Percentiles rank a stretch among this genome's conserved stretches.
These are phyloP conservation scores for Scyliorhinus canicula DNA, from an alignment of 2,797 vertebrate species.

Conservation along the genomic window DNA sequence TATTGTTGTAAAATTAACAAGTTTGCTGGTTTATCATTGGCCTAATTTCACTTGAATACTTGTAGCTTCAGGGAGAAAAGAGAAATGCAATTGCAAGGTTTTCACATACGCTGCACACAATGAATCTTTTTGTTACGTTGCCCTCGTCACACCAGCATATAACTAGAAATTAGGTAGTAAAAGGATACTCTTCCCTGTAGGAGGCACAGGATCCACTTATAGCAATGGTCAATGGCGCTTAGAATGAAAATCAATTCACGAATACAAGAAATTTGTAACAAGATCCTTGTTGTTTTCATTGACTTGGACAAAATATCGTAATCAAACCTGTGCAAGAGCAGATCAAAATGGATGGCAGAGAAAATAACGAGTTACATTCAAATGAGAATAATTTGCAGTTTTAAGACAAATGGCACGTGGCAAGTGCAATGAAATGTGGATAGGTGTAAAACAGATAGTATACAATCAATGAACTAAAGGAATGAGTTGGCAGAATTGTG, in stretches of 20 bases:
- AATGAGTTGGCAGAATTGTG: too few relatives aligned
- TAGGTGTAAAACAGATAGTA: neutral
- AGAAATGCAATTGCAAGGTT: neutral
- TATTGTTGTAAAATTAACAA: neutral
- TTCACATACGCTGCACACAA: neutral
- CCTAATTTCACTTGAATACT: neutral
- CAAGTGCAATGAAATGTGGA: neutral
- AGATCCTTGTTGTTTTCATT: neutral
- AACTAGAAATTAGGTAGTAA: neutral
- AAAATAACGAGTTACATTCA: neutral
- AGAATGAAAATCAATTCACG: neutral
- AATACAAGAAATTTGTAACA: neutral
- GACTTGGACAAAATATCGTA: neutral
- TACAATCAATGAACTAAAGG: neutral
- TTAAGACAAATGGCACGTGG: neutral
- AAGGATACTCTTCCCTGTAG: neutral
- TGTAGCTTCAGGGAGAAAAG: neutral
- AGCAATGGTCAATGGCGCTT: neutral
- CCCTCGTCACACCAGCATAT: neutral
- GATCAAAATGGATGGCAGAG: neutral
- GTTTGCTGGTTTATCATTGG: neutral
- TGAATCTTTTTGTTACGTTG: neutral
- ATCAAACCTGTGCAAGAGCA: neutral
- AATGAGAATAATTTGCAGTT: neutral
- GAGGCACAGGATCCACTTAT: neutral